Conservation (phyloP, 2,888 invertebrate species). For the Gryllus longicercus region DNA sequence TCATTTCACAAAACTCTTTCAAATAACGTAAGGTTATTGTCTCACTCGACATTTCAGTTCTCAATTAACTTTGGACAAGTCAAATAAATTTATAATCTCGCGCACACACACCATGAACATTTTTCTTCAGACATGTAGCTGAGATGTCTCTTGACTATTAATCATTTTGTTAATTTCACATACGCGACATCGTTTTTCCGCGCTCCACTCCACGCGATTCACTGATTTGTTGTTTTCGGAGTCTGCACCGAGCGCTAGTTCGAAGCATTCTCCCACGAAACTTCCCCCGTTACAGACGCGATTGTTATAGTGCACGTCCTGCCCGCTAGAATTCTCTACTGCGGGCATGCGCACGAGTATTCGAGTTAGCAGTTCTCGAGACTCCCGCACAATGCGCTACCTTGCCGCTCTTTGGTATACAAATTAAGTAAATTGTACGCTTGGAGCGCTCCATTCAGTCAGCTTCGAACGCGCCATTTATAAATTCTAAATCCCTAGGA, state of each 20-base stretch:
- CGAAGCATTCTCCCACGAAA: slow-evolving; percentile 4
- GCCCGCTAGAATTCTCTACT: neutral
- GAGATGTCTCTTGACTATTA: neutral
- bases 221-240: neutral
- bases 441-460: no score
- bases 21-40: no score
- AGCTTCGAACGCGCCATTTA: no score
- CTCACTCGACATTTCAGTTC: no score
- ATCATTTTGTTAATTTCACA: neutral
- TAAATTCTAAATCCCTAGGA: no score
- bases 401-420: no score
- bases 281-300: neutral
- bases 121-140: no score
- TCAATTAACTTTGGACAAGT: no score
- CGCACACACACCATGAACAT: no score
- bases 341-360: neutral
- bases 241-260: slow-evolving; percentile 17
- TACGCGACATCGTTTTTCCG: neutral
- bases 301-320: neutral
- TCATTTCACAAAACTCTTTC: no score
- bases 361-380: neutral
- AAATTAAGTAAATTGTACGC: no score
- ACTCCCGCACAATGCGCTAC: neutral
- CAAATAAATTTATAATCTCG: no score
- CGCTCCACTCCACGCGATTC: neutral